Evolutionary conservation across 2,113 vertebrate species (phyloP).

Genomic region (Cisticola juncidis): DNA sequence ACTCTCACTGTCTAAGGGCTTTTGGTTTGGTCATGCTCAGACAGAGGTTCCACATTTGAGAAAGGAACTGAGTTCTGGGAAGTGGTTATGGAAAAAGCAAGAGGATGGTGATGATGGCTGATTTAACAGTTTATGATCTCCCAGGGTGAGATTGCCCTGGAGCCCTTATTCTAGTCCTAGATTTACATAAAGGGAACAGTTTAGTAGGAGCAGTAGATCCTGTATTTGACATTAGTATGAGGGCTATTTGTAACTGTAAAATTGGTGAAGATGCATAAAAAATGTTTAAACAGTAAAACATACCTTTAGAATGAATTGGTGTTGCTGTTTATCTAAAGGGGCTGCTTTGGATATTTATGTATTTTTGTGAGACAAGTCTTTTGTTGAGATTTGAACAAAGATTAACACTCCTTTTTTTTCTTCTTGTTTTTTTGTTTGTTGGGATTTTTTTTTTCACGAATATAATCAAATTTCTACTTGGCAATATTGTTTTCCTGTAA

Average conservation of each 20-base stretch:
- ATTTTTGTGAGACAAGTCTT: neutral
- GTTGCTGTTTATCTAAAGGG: neutral
- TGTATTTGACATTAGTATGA: neutral
- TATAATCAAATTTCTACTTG: neutral
- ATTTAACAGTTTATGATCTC: neutral
- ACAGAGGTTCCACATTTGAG: neutral
- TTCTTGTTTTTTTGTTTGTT: neutral
- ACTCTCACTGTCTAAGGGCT: fast-evolving
- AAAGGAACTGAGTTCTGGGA: neutral
- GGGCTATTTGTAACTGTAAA: neutral
- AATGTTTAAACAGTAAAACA: neutral
- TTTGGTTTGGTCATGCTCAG: neutral
- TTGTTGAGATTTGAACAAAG: neutral
- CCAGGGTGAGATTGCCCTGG: neutral
- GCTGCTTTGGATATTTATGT: neutral
- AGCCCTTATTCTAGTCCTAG: neutral
- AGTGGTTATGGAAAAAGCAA: neutral
- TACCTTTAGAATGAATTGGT: neutral
- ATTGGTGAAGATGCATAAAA: neutral
- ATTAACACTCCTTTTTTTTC: fast-evolving
- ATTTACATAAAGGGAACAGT: neutral
- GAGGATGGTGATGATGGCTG: neutral
- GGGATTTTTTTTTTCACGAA: neutral
- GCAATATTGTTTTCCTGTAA: neutral
- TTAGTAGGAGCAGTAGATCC: neutral